These are phyloP conservation scores for Sympetrum striolatum DNA, from an alignment of 2,888 invertebrate genomes.

Conservation along the genomic window DNA sequence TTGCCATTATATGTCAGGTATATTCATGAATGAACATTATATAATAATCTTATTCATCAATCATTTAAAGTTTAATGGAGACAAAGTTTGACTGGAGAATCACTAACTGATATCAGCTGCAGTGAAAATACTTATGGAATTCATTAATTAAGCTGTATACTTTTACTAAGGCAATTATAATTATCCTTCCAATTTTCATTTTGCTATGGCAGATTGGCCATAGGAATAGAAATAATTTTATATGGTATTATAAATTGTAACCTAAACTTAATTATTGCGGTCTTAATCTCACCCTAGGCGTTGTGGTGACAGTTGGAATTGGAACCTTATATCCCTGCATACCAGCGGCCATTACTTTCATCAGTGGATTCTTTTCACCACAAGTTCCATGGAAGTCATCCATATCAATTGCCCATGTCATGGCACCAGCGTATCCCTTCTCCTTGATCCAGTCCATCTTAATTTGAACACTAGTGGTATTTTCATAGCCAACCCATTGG, in stretches of 20 bases:
- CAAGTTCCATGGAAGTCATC: constrained; percentile 88
- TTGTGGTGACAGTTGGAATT: constrained; percentile 69
- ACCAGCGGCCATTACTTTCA: constrained; percentile 73
- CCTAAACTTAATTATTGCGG: background rate
- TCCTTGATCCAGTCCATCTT: constrained; percentile 89
- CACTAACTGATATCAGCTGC: too few species aligned
- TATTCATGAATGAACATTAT: too few species aligned
- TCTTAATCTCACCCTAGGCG: constrained; percentile 68
- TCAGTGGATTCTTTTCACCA: constrained; percentile 77
- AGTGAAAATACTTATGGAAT: too few species aligned
- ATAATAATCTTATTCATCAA: too few species aligned
- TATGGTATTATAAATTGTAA: background rate
- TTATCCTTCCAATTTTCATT: background rate
- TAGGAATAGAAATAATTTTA: background rate
- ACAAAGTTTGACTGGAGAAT: too few species aligned
- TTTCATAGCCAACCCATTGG: constrained; percentile 92
- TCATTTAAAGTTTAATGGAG: too few species aligned
- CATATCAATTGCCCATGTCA: constrained; percentile 94
- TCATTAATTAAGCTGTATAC: too few species aligned
- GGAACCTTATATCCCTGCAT: constrained; percentile 74
- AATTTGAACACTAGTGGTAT: constrained; percentile 79
- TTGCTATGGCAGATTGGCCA: background rate
- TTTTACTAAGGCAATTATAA: background rate
- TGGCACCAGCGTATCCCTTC: constrained; percentile 85
- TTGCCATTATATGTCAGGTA: too few species aligned